Percentiles rank a stretch among this genome's conserved stretches.
phyloP scores from a whole-genome alignment of 2,888 invertebrate species.

The Cheilosia urbana region DNA sequence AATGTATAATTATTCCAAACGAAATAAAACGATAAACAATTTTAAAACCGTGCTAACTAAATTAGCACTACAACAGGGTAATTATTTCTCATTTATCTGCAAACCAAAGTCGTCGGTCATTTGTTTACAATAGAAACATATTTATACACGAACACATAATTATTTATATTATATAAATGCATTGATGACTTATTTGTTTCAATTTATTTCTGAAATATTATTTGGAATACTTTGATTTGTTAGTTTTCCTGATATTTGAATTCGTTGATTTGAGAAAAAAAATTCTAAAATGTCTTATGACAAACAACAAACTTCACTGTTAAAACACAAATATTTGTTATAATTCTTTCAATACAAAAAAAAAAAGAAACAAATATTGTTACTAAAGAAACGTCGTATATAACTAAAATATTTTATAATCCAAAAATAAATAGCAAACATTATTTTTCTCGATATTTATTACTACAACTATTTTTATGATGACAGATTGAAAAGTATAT shows the following conservation, averaged over 20 bases:
- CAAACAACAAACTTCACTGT: neutral
- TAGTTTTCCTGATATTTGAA: constrained; percentile 45
- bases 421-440: constrained; percentile 13
- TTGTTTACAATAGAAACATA: constrained; percentile 42
- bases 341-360: constrained; percentile 3
- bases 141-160: constrained; percentile 15
- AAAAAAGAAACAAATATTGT: neutral
- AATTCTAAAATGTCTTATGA: neutral
- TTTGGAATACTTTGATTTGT: constrained; percentile 23
- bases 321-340: neutral
- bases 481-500: constrained; percentile 5
- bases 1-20: constrained; percentile 21
- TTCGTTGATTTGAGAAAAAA: neutral
- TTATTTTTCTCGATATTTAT: too few relatives aligned
- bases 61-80: constrained; percentile 69
- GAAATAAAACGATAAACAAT: constrained; percentile 25
- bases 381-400: constrained; percentile 1
- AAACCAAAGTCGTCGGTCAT: constrained; percentile 13
- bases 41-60: constrained; percentile 40
- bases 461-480: neutral
- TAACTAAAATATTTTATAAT: constrained; percentile 27
- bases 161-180: too few relatives aligned
- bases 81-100: constrained; percentile 35
- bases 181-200: constrained; percentile 6
- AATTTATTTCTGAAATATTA: neutral